These are phyloP conservation scores for Dolichoris vasculosae DNA, from an alignment of 1,140 invertebrate species.

Conservation along the genomic window DNA sequence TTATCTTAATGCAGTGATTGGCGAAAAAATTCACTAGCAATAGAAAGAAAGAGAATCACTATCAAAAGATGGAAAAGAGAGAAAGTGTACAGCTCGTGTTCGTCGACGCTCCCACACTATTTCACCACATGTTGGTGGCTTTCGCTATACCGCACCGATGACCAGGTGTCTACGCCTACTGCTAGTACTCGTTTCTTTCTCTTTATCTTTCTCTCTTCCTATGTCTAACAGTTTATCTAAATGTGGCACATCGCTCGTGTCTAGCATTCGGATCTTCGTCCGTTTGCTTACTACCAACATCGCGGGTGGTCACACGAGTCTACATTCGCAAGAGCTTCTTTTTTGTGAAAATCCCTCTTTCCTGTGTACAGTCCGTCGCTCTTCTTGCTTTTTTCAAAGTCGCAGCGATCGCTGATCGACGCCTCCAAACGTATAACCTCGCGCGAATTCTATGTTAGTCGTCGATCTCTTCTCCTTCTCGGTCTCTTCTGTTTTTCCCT, in stretches of 20 bases:
- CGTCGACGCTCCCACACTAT: constrained; percentile 68
- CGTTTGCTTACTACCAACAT: not conserved
- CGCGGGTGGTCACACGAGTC: constrained; percentile 48
- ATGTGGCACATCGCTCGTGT: not conserved
- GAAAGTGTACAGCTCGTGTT: constrained; percentile 62
- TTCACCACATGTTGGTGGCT: constrained; percentile 51
- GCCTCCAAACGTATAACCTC: constrained; percentile 18
- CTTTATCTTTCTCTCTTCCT: not conserved
- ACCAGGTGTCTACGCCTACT: constrained; percentile 60
- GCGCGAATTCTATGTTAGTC: constrained; percentile 33
- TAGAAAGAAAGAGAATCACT: constrained; percentile 52
- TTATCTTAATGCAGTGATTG: not conserved
- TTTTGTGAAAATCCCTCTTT: not conserved
- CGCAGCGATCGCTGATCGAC: not conserved
- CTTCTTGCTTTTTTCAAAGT: constrained; percentile 11
- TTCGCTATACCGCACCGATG: constrained; percentile 50
- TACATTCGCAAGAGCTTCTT: constrained; percentile 10
- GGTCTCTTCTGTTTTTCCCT: not conserved
- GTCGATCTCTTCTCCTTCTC: not conserved
- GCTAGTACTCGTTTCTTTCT: not conserved
- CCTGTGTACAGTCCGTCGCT: not conserved
- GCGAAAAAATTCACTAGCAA: not conserved
- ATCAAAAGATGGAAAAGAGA: constrained; percentile 55
- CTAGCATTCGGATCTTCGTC: not conserved
- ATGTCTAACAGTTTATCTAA: not conserved